Conservation (phyloP, 2,888 invertebrate genomes). For the Pterostichus madidus region DNA sequence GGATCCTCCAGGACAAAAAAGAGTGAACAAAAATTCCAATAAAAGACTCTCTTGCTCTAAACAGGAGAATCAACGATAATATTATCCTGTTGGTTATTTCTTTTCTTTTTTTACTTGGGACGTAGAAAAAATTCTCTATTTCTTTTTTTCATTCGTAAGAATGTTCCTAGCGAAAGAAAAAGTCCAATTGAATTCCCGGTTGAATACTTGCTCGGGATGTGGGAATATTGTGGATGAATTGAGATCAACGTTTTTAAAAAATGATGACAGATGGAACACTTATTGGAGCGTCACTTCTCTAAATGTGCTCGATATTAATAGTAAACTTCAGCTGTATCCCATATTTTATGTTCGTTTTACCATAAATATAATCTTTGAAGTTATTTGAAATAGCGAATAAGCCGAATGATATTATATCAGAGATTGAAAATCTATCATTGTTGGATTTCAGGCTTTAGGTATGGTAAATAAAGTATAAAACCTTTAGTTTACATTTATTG, state of each 20-base stretch:
- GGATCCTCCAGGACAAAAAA: slow-evolving; percentile 14
- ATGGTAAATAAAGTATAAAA: too few species aligned
- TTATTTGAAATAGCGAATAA: too few species aligned
- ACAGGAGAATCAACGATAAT: slow-evolving; percentile 52
- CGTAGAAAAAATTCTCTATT: slow-evolving; percentile 58
- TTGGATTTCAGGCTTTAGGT: too few species aligned
- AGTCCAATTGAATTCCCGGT: slow-evolving; percentile 37
- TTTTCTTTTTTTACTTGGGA: slow-evolving; percentile 47
- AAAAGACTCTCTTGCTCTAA: slow-evolving; percentile 37
- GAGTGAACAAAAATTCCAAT: slow-evolving; percentile 48
- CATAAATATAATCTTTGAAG: background rate
- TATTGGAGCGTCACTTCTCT: slow-evolving; percentile 34
- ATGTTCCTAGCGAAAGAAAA: slow-evolving; percentile 50
- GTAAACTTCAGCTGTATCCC: background rate
- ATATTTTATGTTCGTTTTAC: background rate
- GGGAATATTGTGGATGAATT: slow-evolving; percentile 46
- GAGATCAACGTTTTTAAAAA: slow-evolving; percentile 50
- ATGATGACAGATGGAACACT: slow-evolving; percentile 30
- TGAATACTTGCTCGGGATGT: slow-evolving; percentile 4
- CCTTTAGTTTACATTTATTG: too few species aligned
- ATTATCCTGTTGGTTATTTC: slow-evolving; percentile 56
- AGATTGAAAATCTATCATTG: too few species aligned
- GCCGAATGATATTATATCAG: too few species aligned
- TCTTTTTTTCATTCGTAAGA: slow-evolving; percentile 51
- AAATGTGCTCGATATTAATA: slow-evolving; percentile 16